These are phyloP conservation scores for Protobothrops flavoviridis DNA, from an alignment of 2,113 vertebrate species.

Conservation along the genomic window DNA sequence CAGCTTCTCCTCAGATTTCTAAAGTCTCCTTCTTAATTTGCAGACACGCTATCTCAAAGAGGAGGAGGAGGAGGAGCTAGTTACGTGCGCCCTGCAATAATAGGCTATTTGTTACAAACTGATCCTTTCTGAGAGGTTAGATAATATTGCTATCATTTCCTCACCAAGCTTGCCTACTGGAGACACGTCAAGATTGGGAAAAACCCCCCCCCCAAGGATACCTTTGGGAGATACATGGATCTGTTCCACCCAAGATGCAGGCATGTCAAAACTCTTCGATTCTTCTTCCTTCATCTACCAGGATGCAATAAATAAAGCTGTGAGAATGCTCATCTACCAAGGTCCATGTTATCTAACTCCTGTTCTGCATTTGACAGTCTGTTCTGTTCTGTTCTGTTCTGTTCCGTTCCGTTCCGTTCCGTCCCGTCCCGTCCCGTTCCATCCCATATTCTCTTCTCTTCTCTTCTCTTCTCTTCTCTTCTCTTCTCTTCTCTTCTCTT, in stretches of 20 bases:
- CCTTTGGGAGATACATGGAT: conserved; percentile 77
- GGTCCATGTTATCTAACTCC: neutral
- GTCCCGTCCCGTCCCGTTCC: too few relatives aligned
- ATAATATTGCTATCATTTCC: neutral
- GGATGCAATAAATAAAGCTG: conserved; percentile 24
- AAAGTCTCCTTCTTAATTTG: neutral
- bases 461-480: too few relatives aligned
- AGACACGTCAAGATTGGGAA: neutral
- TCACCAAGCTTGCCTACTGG: neutral
- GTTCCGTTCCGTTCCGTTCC: fast-evolving
- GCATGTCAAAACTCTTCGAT: conserved; percentile 76
- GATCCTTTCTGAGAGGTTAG: neutral
- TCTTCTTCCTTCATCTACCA: conserved; percentile 62
- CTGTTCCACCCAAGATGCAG: conserved; percentile 78
- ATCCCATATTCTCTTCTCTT: too few relatives aligned
- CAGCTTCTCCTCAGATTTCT: neutral
- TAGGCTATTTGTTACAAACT: neutral
- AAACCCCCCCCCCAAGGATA: conserved; percentile 32
- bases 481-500: too few relatives aligned
- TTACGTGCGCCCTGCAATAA: neutral
- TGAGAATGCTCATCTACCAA: neutral
- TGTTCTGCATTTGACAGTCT: neutral
- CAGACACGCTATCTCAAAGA: neutral
- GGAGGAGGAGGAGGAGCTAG: neutral
- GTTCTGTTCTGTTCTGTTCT: too few relatives aligned